Evolutionary conservation across 2,797 vertebrate species (phyloP).

Genomic region (Lagorchestes hirsutus): DNA sequence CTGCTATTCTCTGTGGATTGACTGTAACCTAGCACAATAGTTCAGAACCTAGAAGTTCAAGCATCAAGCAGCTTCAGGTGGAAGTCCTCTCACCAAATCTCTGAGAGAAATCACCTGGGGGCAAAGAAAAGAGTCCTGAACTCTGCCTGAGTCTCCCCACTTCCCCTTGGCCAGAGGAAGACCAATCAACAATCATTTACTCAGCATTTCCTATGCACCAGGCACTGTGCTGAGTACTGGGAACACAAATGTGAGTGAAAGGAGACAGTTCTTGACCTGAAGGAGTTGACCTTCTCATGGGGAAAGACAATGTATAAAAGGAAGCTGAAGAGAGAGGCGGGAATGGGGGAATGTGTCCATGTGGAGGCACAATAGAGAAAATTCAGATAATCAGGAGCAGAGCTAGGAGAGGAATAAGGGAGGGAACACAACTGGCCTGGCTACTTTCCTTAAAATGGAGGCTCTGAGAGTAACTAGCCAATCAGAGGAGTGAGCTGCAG

Average conservation of each 20-base stretch:
- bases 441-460: neutral
- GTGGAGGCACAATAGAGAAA: neutral
- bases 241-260: neutral
- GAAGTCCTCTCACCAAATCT: neutral
- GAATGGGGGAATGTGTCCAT: neutral
- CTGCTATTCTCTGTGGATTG: neutral
- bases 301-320: neutral
- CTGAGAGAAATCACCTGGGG: neutral
- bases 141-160: neutral
- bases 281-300: neutral
- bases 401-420: neutral
- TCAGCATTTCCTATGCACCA: neutral
- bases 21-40: neutral
- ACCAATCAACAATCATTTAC: neutral
- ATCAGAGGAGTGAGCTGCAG: neutral
- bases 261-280: neutral
- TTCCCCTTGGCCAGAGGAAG: neutral
- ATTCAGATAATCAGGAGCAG: neutral
- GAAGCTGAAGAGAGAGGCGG: neutral
- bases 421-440: neutral
- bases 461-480: neutral
- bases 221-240: neutral
- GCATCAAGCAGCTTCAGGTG: neutral
- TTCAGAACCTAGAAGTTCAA: neutral
- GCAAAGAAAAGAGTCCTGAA: neutral